Conservation (phyloP, 2,797 vertebrate genomes). For the Graptemys geographica region DNA sequence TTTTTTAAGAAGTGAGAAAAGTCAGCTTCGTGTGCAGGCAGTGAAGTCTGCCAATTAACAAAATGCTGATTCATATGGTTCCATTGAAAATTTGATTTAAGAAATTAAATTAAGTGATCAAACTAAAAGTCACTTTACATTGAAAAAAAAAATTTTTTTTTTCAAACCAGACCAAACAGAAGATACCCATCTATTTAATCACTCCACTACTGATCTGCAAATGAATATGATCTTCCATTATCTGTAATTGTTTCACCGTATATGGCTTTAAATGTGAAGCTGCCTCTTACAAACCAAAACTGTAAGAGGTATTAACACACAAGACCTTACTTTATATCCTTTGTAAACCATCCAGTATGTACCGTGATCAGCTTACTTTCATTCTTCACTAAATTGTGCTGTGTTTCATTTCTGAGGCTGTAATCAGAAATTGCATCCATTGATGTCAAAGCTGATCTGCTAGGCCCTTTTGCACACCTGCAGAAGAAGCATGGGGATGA, state of each 20-base stretch:
- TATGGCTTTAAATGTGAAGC: background rate
- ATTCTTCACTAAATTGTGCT: background rate
- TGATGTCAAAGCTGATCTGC: background rate
- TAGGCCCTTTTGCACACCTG: background rate
- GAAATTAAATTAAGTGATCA: background rate
- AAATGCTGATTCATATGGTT: background rate
- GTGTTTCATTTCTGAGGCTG: background rate
- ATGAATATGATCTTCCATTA: rapidly evolving
- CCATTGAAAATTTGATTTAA: background rate
- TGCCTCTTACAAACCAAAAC: background rate
- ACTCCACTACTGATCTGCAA: background rate
- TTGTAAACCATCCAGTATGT: background rate
- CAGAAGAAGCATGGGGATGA: background rate
- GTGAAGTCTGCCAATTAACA: background rate
- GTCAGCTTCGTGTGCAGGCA: rapidly evolving
- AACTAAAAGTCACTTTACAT: background rate
- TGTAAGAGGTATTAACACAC: rapidly evolving
- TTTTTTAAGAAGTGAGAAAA: background rate
- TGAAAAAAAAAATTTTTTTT: rapidly evolving
- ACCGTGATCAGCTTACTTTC: background rate
- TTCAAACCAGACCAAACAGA: rapidly evolving
- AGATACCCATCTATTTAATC: background rate
- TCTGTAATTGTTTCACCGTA: background rate
- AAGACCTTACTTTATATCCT: background rate
- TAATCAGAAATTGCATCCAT: background rate